phyloP scores from a whole-genome alignment of 2,113 vertebrate species.

The Calyptommatus sinebrachiatus region DNA sequence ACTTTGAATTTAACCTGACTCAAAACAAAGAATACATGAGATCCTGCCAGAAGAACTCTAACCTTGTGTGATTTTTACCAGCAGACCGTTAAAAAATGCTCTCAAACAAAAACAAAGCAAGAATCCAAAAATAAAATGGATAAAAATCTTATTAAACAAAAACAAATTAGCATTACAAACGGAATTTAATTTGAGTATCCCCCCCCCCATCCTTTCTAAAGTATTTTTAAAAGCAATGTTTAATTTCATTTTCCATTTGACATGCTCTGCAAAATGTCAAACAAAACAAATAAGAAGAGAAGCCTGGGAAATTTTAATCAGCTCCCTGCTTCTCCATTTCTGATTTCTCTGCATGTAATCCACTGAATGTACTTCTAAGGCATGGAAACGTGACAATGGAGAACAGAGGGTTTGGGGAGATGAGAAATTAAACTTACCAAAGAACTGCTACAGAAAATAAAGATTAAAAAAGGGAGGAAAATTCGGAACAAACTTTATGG shows the following conservation, averaged over 20 bases:
- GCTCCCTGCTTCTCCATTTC: conserved; percentile 30
- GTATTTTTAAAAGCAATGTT: conserved; percentile 23
- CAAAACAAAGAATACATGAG: conserved; percentile 23
- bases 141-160: conserved; percentile 21
- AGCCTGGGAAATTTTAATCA: conserved; percentile 19
- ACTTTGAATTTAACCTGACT: not conserved
- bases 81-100: not conserved
- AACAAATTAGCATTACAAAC: conserved; percentile 12
- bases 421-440: conserved; percentile 46
- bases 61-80: conserved; percentile 5
- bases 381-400: conserved; percentile 17
- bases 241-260: conserved; percentile 31
- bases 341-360: conserved; percentile 2
- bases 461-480: conserved; percentile 1
- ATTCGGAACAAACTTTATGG: not conserved
- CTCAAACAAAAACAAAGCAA: not conserved
- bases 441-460: not conserved
- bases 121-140: conserved; percentile 32
- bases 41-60: conserved; percentile 7
- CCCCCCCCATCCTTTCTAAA: conserved; percentile 1
- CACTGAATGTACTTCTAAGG: conserved; percentile 22
- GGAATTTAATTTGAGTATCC: not conserved
- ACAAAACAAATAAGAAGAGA: conserved; percentile 14
- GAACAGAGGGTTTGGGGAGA: conserved; percentile 36
- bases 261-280: conserved; percentile 18